A percentile compares a stretch with the other conserved stretches of the same genome.
Evolutionary conservation across 2,797 vertebrate species (phyloP).

Genomic region (Notamacropus eugenii): DNA sequence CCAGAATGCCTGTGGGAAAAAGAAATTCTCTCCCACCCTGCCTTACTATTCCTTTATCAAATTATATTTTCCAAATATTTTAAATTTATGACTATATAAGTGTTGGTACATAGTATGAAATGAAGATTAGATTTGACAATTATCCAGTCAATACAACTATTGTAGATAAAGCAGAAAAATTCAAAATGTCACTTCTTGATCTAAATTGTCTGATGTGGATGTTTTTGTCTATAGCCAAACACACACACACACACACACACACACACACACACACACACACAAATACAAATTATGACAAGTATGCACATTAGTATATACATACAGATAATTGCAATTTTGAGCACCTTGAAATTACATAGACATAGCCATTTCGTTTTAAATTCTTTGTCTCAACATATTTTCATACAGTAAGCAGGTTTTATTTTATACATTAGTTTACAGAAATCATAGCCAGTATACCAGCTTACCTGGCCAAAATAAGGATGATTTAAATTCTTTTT

Average conservation of each 20-base stretch:
- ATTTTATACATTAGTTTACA: background rate
- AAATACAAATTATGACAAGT: no score
- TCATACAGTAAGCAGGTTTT: background rate
- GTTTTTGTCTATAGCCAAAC: background rate
- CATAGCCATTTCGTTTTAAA: background rate
- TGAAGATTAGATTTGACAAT: background rate
- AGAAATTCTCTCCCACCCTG: background rate
- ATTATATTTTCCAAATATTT: background rate
- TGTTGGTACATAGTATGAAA: background rate
- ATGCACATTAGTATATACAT: background rate
- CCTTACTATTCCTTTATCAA: background rate
- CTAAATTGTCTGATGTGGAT: background rate
- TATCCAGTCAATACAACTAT: background rate
- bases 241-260: accelerated
- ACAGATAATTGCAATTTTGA: background rate
- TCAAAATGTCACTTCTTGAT: background rate
- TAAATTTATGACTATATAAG: background rate
- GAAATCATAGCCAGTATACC: background rate
- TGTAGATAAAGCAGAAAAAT: background rate
- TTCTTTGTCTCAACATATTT: background rate
- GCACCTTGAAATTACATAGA: background rate
- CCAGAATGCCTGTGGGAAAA: background rate
- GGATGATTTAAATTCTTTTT: background rate
- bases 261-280: no score
- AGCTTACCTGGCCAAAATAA: background rate